Base-by-base conservation (phyloP, 2,797 vertebrate species). In the Acrossocheilus wenchowensis region DNA sequence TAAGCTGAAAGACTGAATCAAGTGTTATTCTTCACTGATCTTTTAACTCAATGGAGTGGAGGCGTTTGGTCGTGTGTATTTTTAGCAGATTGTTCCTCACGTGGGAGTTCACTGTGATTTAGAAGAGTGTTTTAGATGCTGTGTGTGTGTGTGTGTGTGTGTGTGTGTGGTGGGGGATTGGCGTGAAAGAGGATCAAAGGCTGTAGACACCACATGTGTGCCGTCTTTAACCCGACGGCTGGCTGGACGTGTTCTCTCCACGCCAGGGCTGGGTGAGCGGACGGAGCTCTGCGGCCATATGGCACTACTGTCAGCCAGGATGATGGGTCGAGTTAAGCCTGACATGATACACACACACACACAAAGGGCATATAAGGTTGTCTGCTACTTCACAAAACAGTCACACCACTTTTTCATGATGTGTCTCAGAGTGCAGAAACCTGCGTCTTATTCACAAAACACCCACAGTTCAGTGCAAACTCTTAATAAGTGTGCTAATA, bases 111-210 rank as follows among this genome's bases (percentile, higher is more conserved):
- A 50, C 50, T 78, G 48, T 68, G 30, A 78, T 10, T 50, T 39
- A 52, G 64, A 52, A 30, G 74, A 68, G 60, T 4, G 2, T 52
- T 66, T 19, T 8, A 36, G 26, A 17, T 9, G 8, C 8, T 14
- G 10, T 57, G 17, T 68, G 54, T 60, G 60, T 15, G 43, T 26
- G 36, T 26, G 48, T 81, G 79, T 74, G 68, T 68, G 6, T 26
- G 36, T 41, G 88, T 69, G 62, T 81, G 39, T 81, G 81, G 62
- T 66, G 71, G 71, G 26, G 19, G 64, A 66, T 52, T 39, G 64
- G 3, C 50, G 88, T 87, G 89, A 84, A 83, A 48, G 17, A 50
- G 87, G 86, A 89, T 92, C 90, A 92, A 68, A 81, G 64, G 79
- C 79, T 68, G 26, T 50, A 69, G 79, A 81, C 21, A 19, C 12